Evolutionary conservation across 2,888 invertebrate species (phyloP), one percentile per base, ranked within the genome.

Genomic region (Drosophila fungiperda): DNA sequence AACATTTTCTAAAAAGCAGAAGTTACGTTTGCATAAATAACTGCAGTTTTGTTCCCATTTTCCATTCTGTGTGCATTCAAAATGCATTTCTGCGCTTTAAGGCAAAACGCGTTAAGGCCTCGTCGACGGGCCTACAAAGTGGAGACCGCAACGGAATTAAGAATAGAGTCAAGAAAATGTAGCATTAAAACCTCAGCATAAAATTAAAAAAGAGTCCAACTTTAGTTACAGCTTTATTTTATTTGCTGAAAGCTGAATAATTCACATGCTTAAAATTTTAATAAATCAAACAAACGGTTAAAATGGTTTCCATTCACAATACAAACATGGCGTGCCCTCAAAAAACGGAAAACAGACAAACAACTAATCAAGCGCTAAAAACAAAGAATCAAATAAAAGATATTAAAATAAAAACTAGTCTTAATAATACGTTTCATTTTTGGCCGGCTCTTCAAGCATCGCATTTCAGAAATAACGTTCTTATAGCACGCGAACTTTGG

Each of bases 11-110:
- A 89, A 87, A 85, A 88, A 78, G 86, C 78, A 82, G 81, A 87
- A 89, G 89, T 85, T 82, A 80, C 76, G 83, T 85, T 89, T 89
- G 87, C 86, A 87, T 89, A 87, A 87, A 82, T 81, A 86, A 87
- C 80, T 73, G 58, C 77, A 87, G 79, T 85, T 83, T 73, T 87
- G 83, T 84, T 70, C 85, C 69, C 83, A 65, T 87, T 86, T 82
- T 70, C 80, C 83, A 65, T 87, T 83, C 78, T 79, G 65, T 84
- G 76, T 50, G 82, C 82, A 87, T 80, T 68, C 71, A 65, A 83
- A 83, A 85, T 88, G 81, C 84, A 78, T 67, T 82, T 80, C 54
- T 70, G 62, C 60, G 20, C 52, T 70, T 75, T 70, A 77, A 86
- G 70, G 59, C 62, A 65, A 68, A 74, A 49, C 61, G 49, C 53